phyloP scores from a whole-genome alignment of 2,797 vertebrate genomes.

The Sebastes melanostomus region DNA sequence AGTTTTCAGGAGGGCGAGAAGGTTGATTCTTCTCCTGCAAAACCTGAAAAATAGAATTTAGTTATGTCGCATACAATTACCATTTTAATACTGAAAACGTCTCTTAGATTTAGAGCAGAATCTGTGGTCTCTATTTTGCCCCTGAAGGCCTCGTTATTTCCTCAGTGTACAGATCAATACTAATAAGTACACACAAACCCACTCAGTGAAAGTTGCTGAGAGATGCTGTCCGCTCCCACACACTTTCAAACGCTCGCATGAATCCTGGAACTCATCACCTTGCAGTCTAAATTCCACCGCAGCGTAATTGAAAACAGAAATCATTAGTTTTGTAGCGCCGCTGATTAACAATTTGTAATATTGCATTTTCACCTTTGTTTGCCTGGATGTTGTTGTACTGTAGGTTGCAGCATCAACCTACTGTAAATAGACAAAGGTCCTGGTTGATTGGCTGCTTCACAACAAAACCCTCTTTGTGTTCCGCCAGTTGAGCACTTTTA shows the following conservation, averaged over 20 bases:
- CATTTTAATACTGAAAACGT: background rate
- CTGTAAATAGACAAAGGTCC: too few relatives aligned
- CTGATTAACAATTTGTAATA: background rate
- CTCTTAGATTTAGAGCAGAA: background rate
- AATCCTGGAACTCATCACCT: conserved; percentile 11
- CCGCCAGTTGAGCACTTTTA: too few relatives aligned
- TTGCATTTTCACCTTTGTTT: background rate
- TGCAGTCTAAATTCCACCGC: background rate
- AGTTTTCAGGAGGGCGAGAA: too few relatives aligned
- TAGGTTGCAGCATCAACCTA: background rate
- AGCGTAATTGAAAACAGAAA: conserved; percentile 2
- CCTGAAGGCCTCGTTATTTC: conserved; percentile 37
- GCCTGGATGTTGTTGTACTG: background rate
- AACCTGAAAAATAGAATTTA: background rate
- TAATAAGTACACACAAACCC: conserved; percentile 46
- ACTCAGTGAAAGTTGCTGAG: conserved; percentile 49
- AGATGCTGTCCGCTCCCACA: conserved; percentile 35
- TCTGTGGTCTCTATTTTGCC: conserved; percentile 24
- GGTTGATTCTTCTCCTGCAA: background rate
- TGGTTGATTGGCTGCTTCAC: too few relatives aligned
- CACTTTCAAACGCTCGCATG: conserved; percentile 5
- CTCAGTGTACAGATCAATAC: conserved; percentile 42
- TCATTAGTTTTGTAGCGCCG: background rate
- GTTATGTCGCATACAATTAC: background rate
- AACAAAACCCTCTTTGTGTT: too few relatives aligned